Base-by-base conservation (phyloP, 2,888 invertebrate genomes). In the Prosapia bicincta region DNA sequence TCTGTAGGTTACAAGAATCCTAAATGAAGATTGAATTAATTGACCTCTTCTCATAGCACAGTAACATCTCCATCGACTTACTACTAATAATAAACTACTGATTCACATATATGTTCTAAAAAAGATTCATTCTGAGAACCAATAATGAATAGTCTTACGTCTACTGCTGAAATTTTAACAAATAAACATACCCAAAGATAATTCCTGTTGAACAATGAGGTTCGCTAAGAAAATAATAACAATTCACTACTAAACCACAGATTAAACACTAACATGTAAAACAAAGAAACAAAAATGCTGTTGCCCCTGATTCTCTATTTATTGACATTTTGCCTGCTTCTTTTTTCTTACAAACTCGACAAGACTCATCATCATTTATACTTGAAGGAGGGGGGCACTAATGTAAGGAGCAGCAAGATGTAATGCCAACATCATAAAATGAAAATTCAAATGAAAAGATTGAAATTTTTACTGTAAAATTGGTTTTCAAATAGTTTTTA, bases 321-420 rank as follows among this genome's bases (percentile, higher is more conserved):
- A 74, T 74, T 74, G 74, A 74, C 69, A 69, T 69, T 74, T 30
- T 74, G 69, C 65, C 65, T 13, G 74, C 69, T 74, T 69, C 69
- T 74, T 74, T 74, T 74, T 69, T 74, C 69, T 65, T 69, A 69
- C 69, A 30, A 54, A 74, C 54, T 54, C 74, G 69, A 69, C 69
- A 65, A 69, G 65, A 69, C 74, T 74, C 74, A 74, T 74, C 74
- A 74, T 74, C 74, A 74, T 74, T n/a, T 74, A 74, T 69, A 69
- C 65, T 43, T 65, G 30, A 32, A 69, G 74, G 69, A 30, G 74
- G 73, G 67, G 74, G 74, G 30, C 65, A 69, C 69, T 69, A 74
- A 74, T 74, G 69, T 69, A 69, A 65, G 74, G 66, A 74, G 74
- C 54, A 54, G 54, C 54, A 54, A 54, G 54, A 54, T 54, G 54